Evolutionary conservation across 1,140 invertebrate species (phyloP).

Genomic region (Macrocentrus cingulum): DNA sequence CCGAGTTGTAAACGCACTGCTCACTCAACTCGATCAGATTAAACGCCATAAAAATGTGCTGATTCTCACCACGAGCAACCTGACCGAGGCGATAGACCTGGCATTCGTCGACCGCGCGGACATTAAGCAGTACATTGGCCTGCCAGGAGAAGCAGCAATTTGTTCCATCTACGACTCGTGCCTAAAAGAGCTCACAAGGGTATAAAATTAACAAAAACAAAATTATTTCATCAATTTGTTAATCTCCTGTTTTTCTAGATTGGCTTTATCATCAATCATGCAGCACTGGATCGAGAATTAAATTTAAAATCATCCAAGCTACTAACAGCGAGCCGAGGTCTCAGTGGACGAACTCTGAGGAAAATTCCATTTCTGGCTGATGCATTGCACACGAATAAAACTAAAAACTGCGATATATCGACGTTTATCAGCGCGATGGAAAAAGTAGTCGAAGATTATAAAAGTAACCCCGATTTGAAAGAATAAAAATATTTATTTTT

Average conservation of each 20-base stretch:
- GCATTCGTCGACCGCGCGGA: conserved; percentile 97
- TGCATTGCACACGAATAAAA: conserved; percentile 56
- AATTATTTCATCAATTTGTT: not conserved
- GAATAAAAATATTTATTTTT: not conserved
- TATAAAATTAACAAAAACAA: conserved; percentile 39
- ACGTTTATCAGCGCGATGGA: conserved; percentile 48
- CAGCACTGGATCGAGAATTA: conserved; percentile 36
- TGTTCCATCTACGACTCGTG: conserved; percentile 81
- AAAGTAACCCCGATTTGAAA: conserved; percentile 31
- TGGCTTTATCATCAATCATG: conserved; percentile 56
- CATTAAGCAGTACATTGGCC: conserved; percentile 87
- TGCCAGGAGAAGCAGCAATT: conserved; percentile 77
- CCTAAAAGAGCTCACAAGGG: conserved; percentile 77
- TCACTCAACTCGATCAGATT: conserved; percentile 93
- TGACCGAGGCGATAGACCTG: conserved; percentile 88
- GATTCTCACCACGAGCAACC: conserved; percentile 94
- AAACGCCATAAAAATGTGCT: conserved; percentile 88
- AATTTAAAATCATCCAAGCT: conserved; percentile 34
- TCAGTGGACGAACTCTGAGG: conserved; percentile 83
- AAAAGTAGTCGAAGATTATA: conserved; percentile 40
- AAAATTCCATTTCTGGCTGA: conserved; percentile 87
- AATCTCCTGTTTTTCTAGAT: conserved; percentile 51
- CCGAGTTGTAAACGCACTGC: conserved; percentile 92
- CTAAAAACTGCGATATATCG: conserved; percentile 30
- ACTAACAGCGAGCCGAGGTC: conserved; percentile 63